Evolutionary conservation across 2,113 vertebrate species (phyloP), one percentile per base, ranked within the genome.

Genomic region (Anguilla rostrata): DNA sequence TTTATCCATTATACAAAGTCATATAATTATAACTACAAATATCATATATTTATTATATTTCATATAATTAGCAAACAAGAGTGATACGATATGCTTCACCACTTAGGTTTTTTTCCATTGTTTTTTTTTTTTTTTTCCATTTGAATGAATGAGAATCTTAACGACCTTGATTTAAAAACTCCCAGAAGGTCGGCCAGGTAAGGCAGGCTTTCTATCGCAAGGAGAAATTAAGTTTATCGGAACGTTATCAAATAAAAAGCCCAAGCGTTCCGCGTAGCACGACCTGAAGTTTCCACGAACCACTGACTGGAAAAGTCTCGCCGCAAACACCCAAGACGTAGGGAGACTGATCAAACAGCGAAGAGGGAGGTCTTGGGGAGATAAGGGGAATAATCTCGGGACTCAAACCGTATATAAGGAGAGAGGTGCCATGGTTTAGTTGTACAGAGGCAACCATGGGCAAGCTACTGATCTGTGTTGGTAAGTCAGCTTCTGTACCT

Each of bases 391-490:
- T 87, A 60, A 57, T 18, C 22, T 29, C 26, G 26, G 22, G 2
- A 43, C 29, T 29, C 6, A 46, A 53, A 82, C 22, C 84, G 34
- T 91, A 91, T 92, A 91, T 90, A 94, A 92, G 83, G 81, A 29
- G 22, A 11, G 4, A 11, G 15, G 1, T 53, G 53, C 39, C 66
- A 1, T 83, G 0, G 79, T 75, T 22, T 71, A 0, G 18, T 84
- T 90, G 86, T 85, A 90, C 92, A 92, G 87, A 91, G 85, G 83
- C 87, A 93, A 87, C 15, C 86, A 94, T 94, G 92, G 91, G 91
- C 87, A 93, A 92, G 81, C 88, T 93, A 85, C 91, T 93, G 85
- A 89, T 93, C 84, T 94, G 86, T 26, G 80, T 88, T 4, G 93
- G 92, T 94, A 88, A 93, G 91, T 87, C 56, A 46, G 41, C 5